Evolutionary conservation across 2,797 vertebrate genomes (phyloP).

Genomic region (Channa striata): DNA sequence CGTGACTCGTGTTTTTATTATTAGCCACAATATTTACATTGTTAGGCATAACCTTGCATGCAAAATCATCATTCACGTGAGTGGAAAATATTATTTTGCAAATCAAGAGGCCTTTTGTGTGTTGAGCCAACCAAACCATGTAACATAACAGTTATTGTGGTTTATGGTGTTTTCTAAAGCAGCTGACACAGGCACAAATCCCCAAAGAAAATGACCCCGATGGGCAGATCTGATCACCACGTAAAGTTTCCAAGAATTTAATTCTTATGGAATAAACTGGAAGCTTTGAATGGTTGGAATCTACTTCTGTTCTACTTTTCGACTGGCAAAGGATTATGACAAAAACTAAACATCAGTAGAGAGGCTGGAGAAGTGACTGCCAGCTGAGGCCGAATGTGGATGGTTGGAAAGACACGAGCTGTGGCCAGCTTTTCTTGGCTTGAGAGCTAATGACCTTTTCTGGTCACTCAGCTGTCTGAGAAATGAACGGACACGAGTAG

Average conservation of each 20-base stretch:
- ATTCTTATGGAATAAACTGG: neutral
- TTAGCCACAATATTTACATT: conserved; percentile 33
- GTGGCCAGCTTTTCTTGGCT: neutral
- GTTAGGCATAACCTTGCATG: neutral
- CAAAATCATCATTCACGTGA: neutral
- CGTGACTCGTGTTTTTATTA: neutral
- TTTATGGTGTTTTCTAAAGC: too few species aligned
- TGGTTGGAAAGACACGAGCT: neutral
- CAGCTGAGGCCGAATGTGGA: neutral
- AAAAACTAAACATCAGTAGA: neutral
- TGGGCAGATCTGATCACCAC: neutral
- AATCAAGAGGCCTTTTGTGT: neutral
- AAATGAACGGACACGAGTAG: neutral
- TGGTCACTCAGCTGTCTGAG: conserved; percentile 1
- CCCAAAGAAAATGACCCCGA: too few species aligned
- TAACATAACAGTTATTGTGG: too few species aligned
- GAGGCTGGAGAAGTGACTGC: neutral
- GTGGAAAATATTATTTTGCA: too few species aligned
- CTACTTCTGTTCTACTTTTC: neutral
- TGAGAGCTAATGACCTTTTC: neutral
- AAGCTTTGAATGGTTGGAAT: conserved; percentile 1
- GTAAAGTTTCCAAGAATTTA: neutral
- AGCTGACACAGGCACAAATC: too few species aligned
- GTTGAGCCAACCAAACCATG: too few species aligned
- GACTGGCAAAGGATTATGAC: neutral